Percentiles rank a stretch among this genome's conserved stretches.
phyloP scores from a whole-genome alignment of 1,140 invertebrate genomes.

The Oreohelix idahoensis region DNA sequence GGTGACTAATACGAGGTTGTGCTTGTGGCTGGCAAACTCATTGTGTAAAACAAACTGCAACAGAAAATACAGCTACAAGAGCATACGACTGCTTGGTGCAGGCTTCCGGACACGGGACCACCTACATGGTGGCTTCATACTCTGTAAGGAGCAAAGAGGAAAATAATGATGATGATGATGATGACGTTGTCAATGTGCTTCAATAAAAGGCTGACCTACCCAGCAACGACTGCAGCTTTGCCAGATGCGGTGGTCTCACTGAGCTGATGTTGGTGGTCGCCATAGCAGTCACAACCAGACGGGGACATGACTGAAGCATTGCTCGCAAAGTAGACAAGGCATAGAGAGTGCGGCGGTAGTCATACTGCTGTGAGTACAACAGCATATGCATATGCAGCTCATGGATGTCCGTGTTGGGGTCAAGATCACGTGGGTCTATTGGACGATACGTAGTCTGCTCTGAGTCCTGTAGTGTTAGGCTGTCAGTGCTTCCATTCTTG shows the following conservation, averaged over 20 bases:
- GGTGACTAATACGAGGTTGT: too few species aligned
- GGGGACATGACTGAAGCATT: conserved; percentile 82
- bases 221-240: conserved; percentile 79
- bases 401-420: conserved; percentile 75
- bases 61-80: too few species aligned
- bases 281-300: conserved; percentile 82
- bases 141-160: too few species aligned
- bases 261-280: conserved; percentile 81
- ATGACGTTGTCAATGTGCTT: too few species aligned
- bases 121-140: too few species aligned
- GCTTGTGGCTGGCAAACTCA: too few species aligned
- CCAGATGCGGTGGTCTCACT: conserved; percentile 72
- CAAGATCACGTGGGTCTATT: conserved; percentile 48
- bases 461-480: conserved; percentile 5
- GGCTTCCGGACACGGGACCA: too few species aligned
- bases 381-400: conserved; percentile 88
- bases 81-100: too few species aligned
- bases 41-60: too few species aligned
- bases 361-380: conserved; percentile 86
- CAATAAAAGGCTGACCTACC: conserved; percentile 51
- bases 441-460: not conserved
- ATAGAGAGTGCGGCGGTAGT: conserved; percentile 84
- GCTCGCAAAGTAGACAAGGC: conserved; percentile 84
- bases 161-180: too few species aligned
- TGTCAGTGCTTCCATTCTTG: conserved; percentile 6